Evolutionary conservation across 2,797 vertebrate genomes (phyloP).

Genomic region (Lagocephalus sceleratus): DNA sequence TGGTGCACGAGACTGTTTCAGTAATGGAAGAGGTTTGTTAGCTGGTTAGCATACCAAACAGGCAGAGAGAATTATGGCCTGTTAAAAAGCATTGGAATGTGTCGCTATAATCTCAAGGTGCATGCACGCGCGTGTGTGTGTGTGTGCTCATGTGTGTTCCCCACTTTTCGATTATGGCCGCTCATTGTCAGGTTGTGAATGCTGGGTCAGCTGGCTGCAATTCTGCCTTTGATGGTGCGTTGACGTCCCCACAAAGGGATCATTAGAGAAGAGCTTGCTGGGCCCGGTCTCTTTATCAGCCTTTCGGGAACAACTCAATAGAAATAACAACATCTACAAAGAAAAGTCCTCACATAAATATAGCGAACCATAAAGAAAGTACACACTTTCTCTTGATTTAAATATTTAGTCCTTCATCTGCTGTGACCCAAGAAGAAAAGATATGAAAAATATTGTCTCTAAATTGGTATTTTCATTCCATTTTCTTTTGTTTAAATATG

Average conservation of each 20-base stretch:
- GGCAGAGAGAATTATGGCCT: constrained; percentile 40
- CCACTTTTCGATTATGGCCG: constrained; percentile 73
- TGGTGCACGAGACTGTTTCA: constrained; percentile 46
- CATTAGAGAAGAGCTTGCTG: constrained; percentile 62
- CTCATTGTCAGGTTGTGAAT: constrained; percentile 71
- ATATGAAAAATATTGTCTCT: constrained; percentile 45
- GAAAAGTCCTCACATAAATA: constrained; percentile 45
- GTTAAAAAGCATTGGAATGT: constrained; percentile 49
- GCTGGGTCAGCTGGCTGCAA: constrained; percentile 70
- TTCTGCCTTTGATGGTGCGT: constrained; percentile 62
- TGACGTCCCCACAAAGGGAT: constrained; percentile 70
- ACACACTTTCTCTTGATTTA: constrained; percentile 58
- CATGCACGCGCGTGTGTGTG: constrained; percentile 10
- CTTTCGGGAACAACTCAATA: constrained; percentile 54
- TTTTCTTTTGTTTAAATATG: constrained; percentile 29
- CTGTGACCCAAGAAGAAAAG: constrained; percentile 15
- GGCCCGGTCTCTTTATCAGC: constrained; percentile 11
- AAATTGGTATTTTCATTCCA: constrained; percentile 52
- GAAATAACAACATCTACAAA: constrained; percentile 54
- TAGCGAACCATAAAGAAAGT: constrained; percentile 53
- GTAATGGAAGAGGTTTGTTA: constrained; percentile 56
- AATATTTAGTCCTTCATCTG: constrained; percentile 50
- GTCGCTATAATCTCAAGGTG: constrained; percentile 32
- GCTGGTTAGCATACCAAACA: constrained; percentile 68
- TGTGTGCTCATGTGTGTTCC: constrained; percentile 17